Conservation (phyloP, 2,888 invertebrate species). For the Papilio gigon region DNA sequence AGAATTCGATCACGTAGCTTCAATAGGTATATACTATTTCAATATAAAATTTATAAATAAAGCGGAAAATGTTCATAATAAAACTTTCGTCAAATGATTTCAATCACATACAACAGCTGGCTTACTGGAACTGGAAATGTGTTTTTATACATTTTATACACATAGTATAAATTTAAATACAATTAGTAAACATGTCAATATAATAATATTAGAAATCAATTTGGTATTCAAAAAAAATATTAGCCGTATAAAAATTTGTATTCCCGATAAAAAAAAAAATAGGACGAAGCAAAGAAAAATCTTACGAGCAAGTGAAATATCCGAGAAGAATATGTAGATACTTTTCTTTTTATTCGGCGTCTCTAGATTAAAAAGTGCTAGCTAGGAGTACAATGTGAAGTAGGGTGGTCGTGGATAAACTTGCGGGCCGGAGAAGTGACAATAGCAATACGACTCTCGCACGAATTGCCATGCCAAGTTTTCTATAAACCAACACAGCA, state of each 20-base stretch:
- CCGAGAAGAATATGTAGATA: slow-evolving; percentile 30
- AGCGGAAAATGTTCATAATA: too few species aligned
- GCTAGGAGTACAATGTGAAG: slow-evolving; percentile 33
- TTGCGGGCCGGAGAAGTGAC: slow-evolving; percentile 31
- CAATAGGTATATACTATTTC: background rate
- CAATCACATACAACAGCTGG: too few species aligned
- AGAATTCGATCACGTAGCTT: slow-evolving; percentile 13
- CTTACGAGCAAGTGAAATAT: slow-evolving; percentile 25
- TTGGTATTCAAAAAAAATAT: background rate
- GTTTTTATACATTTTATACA: too few species aligned
- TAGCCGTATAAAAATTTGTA: background rate
- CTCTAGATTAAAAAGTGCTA: slow-evolving; percentile 38
- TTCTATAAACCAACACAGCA: slow-evolving; percentile 15
- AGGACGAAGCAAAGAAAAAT: slow-evolving; percentile 22
- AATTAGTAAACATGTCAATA: too few species aligned
- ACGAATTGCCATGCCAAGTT: slow-evolving; percentile 23
- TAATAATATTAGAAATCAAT: too few species aligned
- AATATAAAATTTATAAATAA: background rate
- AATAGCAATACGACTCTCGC: slow-evolving; percentile 32
- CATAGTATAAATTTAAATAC: too few species aligned
- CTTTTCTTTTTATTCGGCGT: slow-evolving; percentile 34
- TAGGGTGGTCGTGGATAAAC: slow-evolving; percentile 34
- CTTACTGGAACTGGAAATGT: too few species aligned
- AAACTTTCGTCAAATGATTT: too few species aligned
- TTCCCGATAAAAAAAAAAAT: slow-evolving; percentile 28